phyloP scores from a whole-genome alignment of 2,797 vertebrate species.

The Poecile montanus region DNA sequence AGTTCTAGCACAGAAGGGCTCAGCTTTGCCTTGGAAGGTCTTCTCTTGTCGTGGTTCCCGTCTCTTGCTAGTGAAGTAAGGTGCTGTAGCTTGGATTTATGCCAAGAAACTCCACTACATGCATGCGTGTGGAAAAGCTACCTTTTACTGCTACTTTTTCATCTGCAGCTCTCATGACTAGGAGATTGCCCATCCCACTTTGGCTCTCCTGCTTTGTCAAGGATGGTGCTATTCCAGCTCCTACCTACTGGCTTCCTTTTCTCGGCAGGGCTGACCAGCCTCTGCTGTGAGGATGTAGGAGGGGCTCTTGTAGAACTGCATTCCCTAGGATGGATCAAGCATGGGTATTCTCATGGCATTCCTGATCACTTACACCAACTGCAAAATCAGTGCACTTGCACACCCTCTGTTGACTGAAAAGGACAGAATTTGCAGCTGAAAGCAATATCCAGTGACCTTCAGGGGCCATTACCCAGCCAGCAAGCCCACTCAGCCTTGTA shows the following conservation, averaged over 20 bases:
- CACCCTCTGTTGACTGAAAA: neutral
- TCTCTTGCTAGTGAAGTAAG: neutral
- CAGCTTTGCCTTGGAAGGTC: neutral
- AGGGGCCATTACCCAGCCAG: neutral
- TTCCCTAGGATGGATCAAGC: neutral
- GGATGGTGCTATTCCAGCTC: neutral
- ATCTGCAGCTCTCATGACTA: accelerated
- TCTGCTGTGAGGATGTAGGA: neutral
- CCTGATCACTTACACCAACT: neutral
- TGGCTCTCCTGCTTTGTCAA: neutral
- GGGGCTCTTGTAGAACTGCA: neutral
- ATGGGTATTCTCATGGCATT: neutral
- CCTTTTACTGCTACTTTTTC: neutral
- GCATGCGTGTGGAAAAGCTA: neutral
- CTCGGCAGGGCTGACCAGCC: neutral
- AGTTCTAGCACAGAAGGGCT: neutral
- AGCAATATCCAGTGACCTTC: neutral
- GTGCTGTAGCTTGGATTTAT: neutral
- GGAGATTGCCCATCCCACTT: neutral
- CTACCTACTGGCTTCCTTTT: neutral
- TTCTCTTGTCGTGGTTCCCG: neutral
- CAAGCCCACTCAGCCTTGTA: neutral
- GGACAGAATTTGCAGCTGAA: neutral
- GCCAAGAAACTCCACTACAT: neutral
- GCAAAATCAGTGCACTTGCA: neutral